These are phyloP conservation scores for Drosophila subquinaria DNA, from an alignment of 2,888 invertebrate genomes.

Conservation along the genomic window DNA sequence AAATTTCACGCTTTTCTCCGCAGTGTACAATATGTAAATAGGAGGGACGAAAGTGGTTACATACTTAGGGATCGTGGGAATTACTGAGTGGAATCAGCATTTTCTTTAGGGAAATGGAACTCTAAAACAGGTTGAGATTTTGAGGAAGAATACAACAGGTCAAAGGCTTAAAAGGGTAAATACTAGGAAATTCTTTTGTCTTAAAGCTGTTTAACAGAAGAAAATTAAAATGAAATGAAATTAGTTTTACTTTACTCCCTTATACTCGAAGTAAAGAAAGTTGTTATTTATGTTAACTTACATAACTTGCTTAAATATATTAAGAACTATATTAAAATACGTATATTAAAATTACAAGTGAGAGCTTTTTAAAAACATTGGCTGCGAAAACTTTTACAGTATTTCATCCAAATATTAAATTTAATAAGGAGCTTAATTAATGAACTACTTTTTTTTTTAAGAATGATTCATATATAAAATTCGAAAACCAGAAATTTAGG, in stretches of 20 bases:
- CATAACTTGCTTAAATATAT: too few species aligned
- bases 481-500: too few species aligned
- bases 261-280: neutral
- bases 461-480: too few species aligned
- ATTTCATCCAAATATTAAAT: too few species aligned
- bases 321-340: too few species aligned
- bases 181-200: constrained; percentile 9
- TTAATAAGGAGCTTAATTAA: too few species aligned
- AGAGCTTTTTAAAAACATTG: too few species aligned
- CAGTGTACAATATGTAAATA: constrained; percentile 46
- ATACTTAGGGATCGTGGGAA: constrained; percentile 64
- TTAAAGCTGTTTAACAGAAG: neutral
- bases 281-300: neutral
- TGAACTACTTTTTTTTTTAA: too few species aligned
- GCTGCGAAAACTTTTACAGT: too few species aligned
- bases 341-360: too few species aligned
- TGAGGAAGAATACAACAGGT: constrained; percentile 6
- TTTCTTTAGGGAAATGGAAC: constrained; percentile 8
- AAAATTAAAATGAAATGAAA: neutral
- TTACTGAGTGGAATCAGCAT: constrained; percentile 33
- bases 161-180: neutral
- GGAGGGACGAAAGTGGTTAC: constrained; percentile 32
- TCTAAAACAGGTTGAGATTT: constrained; percentile 44
- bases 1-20: constrained; percentile 45
- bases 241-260: neutral